A percentile compares a stretch with the other conserved stretches of the same genome.
These are phyloP conservation scores for Papilio machaon DNA, from an alignment of 1,140 invertebrate species.

Conservation along the genomic window DNA sequence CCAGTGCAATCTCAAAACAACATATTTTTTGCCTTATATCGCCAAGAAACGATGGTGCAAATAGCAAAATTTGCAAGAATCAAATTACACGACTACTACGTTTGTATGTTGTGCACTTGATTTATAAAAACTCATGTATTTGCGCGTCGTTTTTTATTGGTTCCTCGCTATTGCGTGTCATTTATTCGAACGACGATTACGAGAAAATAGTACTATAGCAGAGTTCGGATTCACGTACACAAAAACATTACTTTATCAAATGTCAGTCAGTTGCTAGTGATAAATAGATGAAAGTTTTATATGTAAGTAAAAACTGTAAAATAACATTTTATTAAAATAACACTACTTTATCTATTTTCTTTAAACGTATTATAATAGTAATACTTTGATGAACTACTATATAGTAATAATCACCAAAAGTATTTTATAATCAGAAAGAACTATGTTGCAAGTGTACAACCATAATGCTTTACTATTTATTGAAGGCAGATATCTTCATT, in stretches of 20 bases:
- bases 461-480: too few species aligned
- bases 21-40: constrained; percentile 59
- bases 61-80: constrained; percentile 55
- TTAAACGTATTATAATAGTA: too few species aligned
- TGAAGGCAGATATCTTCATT: too few species aligned
- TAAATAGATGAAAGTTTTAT: background rate
- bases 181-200: constrained; percentile 77
- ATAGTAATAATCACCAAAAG: too few species aligned
- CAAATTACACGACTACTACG: constrained; percentile 63
- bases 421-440: too few species aligned
- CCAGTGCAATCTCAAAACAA: constrained; percentile 77
- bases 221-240: constrained; percentile 51
- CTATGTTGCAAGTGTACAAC: too few species aligned
- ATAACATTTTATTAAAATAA: constrained; percentile 8
- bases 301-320: constrained; percentile 6
- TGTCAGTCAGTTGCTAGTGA: constrained; percentile 29
- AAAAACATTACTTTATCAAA: constrained; percentile 35
- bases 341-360: background rate
- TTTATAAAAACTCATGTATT: constrained; percentile 77
- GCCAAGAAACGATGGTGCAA: constrained; percentile 55
- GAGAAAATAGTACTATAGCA: constrained; percentile 71
- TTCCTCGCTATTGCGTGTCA: constrained; percentile 80
- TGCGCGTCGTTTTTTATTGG: constrained; percentile 81
- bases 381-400: too few species aligned
- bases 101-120: constrained; percentile 72